Evolutionary conservation across 2,113 vertebrate species (phyloP), one percentile per base, ranked within the genome.

Genomic region (Bufo bufo): DNA sequence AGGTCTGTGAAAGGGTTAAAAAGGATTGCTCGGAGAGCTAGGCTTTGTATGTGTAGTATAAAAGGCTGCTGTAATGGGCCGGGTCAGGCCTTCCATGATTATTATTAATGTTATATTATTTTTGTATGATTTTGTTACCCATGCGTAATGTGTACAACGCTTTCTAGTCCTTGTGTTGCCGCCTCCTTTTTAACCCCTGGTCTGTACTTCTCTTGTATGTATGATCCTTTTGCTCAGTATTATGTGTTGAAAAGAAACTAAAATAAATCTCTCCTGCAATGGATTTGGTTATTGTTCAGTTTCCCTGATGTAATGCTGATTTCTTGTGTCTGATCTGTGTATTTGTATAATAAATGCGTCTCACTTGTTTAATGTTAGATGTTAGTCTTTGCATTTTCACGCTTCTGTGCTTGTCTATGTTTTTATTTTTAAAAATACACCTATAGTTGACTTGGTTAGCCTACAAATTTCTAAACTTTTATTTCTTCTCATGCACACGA

Each of bases 261-360:
- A 50, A 84, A 85, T 43, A 58, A 72, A 74, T 59, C 16, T 59
- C 23, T 58, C 54, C 13, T 72, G 69, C 69, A 47, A 33, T 56
- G 83, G 50, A 85, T 74, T 65, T 52, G 19, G 58, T 49, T 84
- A 17, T 61, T 11, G 78, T 81, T 81, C 45, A 45, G 82, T 84
- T 84, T 52, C 49, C 63, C 72, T 71, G 65, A n/a, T 80, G 77
- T 54, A 85, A 77, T n/a, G 77, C 61, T 63, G 79, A 45, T 43
- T 69, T 80, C 63, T 87, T 69, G n/a, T 56, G 65, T 80, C 66
- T 49, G 19, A 52, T 78, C 54, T 71, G 77, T 80, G 85, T 87
- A 78, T 87, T 80, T 87, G 77, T 87, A 80, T 45, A 87, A 87
- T 87, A 87, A 87, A 87, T 43, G 65, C 47, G 45, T 65, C 47